Conservation (phyloP, 2,797 vertebrate species). For the Prunella strophiata region DNA sequence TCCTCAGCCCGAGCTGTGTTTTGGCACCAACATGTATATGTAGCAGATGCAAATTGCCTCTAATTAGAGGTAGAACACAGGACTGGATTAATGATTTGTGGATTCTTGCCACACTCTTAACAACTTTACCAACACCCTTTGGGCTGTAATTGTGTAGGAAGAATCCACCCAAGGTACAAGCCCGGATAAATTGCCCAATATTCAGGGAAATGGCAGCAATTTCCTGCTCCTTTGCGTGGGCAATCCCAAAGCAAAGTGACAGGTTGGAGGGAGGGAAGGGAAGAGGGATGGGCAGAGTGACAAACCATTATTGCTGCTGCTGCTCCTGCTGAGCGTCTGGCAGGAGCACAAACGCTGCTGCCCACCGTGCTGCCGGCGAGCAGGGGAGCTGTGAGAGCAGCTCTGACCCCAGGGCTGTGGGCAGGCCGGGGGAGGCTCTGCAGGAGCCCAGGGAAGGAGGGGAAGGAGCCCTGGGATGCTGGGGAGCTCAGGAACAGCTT, state of each 20-base stretch:
- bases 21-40: background rate
- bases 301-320: background rate
- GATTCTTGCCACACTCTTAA: background rate
- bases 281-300: background rate
- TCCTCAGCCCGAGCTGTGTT: background rate
- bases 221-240: slow-evolving; percentile 1
- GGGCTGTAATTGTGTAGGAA: background rate
- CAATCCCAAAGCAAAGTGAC: background rate
- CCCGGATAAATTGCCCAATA: background rate
- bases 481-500: background rate
- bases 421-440: background rate
- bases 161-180: background rate
- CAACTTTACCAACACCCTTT: background rate
- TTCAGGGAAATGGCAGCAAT: background rate
- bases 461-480: background rate
- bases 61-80: background rate
- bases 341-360: background rate
- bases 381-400: background rate
- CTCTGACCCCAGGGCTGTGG: too few species aligned
- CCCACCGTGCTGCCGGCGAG: background rate
- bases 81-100: background rate
- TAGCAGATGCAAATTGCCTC: background rate
- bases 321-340: background rate
- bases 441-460: background rate
- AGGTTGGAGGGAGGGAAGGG: background rate